Base-by-base conservation (phyloP, 2,888 invertebrate species). In the Odontomyia ornata region DNA sequence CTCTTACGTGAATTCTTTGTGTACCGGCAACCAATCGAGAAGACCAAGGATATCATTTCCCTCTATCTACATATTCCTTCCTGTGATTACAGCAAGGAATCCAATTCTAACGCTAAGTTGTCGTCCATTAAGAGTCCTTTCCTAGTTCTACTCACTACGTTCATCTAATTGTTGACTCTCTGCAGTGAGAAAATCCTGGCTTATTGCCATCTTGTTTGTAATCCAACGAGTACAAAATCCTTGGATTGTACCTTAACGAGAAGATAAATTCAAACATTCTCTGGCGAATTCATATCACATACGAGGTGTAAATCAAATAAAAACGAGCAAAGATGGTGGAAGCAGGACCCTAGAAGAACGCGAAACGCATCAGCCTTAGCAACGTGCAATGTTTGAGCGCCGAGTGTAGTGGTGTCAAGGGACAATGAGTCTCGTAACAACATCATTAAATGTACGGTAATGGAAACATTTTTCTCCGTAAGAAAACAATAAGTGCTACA, bases 301-400 rank as follows among this genome's bases (percentile, higher is more conserved):
- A 43, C 65, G 56, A 76, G 76, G 76, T 76, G 78, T 78, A 78
- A 78, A 78, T 78, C 78, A 78, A 78, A 76, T 78, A 78, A 52
- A 76, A 78, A 76, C 69, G 25, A 77, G 71, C 52, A 27, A 69
- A 67, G 56, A 21, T 67, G 67, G 23, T 23, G 47, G 15, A 3
- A 11, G 64, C 15, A 28, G 15, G 65, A 18, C 5, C 30, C 25
- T 43, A 30, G 21, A 36, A 30, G 30, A 7, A 27, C 21, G 15
- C 23, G 25, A 52, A 52, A 15, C 52, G 52, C 15, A n/a, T 52
- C n/a, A 13, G n/a, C 15, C 52, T 18, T n/a, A n/a, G 60, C 25
- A 23, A 25, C 15, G 52, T 4, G 5, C 62, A 62, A n/a, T 13
- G 56, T 5, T 56, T 18, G 56, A 56, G 56, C n/a, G n/a, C 56